Percentiles rank a stretch among this genome's conserved stretches.
Evolutionary conservation across 2,888 invertebrate species (phyloP).

Genomic region (Serrognathus titanus): DNA sequence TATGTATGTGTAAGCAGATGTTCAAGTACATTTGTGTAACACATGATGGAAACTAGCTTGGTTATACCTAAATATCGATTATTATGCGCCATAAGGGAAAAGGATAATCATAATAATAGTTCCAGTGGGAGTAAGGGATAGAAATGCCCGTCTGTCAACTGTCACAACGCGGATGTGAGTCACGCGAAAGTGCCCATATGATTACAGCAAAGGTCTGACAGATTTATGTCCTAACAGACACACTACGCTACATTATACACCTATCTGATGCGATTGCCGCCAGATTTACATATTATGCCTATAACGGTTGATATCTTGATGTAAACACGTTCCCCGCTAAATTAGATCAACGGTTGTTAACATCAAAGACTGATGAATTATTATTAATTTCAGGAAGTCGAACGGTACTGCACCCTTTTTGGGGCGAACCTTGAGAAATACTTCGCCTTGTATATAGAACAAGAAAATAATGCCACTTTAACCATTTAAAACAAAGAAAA

Average conservation of each 20-base stretch:
- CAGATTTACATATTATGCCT: conserved; percentile 11
- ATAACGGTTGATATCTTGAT: conserved; percentile 9
- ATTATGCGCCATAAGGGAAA: too few species aligned
- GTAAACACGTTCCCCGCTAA: conserved; percentile 11
- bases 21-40: too few species aligned
- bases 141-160: conserved; percentile 19
- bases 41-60: too few species aligned
- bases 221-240: conserved; percentile 28
- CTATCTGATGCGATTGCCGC: conserved; percentile 4
- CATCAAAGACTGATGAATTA: conserved; percentile 15
- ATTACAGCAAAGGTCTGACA: conserved; percentile 30
- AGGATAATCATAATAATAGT: conserved; percentile 5
- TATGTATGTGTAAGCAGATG: too few species aligned
- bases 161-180: conserved; percentile 29
- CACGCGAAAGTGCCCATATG: conserved; percentile 32
- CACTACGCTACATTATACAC: conserved; percentile 5
- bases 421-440: too few species aligned
- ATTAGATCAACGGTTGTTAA: conserved; percentile 17
- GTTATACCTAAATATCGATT: too few species aligned
- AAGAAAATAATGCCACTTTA: too few species aligned
- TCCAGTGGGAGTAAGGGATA: conserved; percentile 11
- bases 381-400: conserved; percentile 13
- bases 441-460: too few species aligned
- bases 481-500: too few species aligned
- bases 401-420: background rate